Conservation (phyloP, 2,113 vertebrate genomes). For the Perognathus longimembris region DNA sequence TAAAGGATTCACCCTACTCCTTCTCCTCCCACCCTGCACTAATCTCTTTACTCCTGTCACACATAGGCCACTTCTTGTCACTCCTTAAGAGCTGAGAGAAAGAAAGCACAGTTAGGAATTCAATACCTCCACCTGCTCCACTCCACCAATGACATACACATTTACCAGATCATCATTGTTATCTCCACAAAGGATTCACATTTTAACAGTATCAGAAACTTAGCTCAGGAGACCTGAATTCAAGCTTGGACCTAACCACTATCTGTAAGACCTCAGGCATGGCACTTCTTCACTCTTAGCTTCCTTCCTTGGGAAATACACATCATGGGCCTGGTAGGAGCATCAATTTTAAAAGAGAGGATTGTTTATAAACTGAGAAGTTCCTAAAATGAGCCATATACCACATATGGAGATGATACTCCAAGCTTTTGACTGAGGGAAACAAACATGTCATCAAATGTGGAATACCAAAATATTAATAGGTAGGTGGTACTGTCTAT, state of each 20-base stretch:
- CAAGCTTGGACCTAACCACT: background rate
- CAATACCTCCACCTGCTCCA: background rate
- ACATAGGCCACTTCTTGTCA: constrained; percentile 19
- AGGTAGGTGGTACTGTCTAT: background rate
- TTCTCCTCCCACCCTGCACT: background rate
- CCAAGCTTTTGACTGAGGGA: background rate
- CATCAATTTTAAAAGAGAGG: background rate
- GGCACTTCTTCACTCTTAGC: background rate
- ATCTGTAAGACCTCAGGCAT: background rate
- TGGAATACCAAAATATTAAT: too few species aligned
- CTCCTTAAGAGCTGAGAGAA: background rate
- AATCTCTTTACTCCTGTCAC: background rate
- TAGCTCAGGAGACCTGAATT: background rate
- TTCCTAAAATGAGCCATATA: background rate
- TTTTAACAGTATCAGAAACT: background rate
- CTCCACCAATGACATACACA: background rate
- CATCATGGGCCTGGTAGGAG: background rate
- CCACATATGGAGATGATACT: background rate
- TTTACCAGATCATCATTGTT: background rate
- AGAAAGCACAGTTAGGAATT: background rate
- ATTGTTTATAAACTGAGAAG: background rate
- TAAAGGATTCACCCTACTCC: background rate
- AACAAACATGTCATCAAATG: background rate
- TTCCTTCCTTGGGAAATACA: background rate
- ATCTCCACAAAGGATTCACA: constrained; percentile 30